These are phyloP conservation scores for Chymomyza costata DNA, from an alignment of 1,140 invertebrate species.

Conservation along the genomic window DNA sequence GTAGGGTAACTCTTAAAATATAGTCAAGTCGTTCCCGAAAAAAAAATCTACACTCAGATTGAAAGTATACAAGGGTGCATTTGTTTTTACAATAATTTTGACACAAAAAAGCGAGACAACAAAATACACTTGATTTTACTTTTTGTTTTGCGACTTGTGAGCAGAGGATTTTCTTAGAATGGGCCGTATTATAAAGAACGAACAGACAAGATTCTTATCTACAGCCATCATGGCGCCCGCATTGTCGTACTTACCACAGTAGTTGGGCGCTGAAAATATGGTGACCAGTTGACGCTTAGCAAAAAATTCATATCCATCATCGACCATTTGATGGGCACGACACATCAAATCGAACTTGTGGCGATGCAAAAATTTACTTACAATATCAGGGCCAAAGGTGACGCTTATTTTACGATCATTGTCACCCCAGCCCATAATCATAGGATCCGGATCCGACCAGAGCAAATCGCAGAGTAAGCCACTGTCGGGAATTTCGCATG, in stretches of 20 bases:
- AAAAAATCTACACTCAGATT: too few relatives aligned
- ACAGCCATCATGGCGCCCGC: conserved; percentile 98
- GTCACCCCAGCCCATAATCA: conserved; percentile 90
- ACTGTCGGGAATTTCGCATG: conserved; percentile 93
- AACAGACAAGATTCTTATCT: conserved; percentile 98
- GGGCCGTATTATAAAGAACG: too few relatives aligned
- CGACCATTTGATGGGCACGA: conserved; percentile 96
- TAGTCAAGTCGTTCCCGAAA: too few relatives aligned
- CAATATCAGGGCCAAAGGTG: conserved; percentile 93
- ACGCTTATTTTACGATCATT: conserved; percentile 96
- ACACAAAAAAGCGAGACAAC: too few relatives aligned
- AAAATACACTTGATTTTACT: too few relatives aligned
- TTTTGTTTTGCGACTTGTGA: too few relatives aligned
- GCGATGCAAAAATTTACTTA: conserved; percentile 93
- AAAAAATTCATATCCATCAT: conserved; percentile 99
- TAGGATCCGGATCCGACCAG: conserved; percentile 98
- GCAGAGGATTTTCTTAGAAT: conserved; percentile 89
- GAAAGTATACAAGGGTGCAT: too few relatives aligned
- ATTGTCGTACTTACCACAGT: conserved; percentile 98
- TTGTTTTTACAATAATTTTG: too few relatives aligned
- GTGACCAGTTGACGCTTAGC: conserved; percentile 97
- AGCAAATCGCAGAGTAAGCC: conserved; percentile 95
- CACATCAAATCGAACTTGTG: conserved; percentile 97
- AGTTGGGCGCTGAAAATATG: conserved; percentile 90
- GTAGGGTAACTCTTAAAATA: too few relatives aligned